A percentile compares a stretch with the other conserved stretches of the same genome.
Conservation (phyloP, 2,797 vertebrate genomes). For the Macrochelys suwanniensis region DNA sequence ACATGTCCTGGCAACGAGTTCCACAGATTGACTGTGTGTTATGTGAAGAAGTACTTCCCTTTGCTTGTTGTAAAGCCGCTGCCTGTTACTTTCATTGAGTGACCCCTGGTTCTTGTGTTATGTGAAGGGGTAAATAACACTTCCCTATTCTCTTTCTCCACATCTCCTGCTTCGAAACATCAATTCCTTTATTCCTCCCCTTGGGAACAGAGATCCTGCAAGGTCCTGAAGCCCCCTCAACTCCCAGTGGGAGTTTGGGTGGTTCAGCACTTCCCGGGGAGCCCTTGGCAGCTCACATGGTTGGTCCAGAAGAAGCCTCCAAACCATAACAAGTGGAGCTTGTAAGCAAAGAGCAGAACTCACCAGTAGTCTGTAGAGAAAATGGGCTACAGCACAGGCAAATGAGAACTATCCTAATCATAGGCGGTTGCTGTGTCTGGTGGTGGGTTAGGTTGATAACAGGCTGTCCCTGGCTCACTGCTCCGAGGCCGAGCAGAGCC, state of each 20-base stretch:
- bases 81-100: not conserved
- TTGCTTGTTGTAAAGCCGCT: not conserved
- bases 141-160: not conserved
- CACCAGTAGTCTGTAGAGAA: not conserved
- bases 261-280: not conserved
- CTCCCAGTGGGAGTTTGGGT: not conserved
- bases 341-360: not conserved
- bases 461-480: not conserved
- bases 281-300: not conserved
- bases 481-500: not conserved
- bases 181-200: not conserved
- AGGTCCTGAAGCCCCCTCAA: not conserved
- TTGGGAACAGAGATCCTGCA: not conserved
- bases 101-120: not conserved
- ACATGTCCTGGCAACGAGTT: not conserved
- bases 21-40: not conserved
- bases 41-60: not conserved
- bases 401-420: not conserved
- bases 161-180: not conserved
- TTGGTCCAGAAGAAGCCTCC: not conserved
- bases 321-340: not conserved
- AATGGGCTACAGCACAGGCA: not conserved
- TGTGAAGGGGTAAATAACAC: not conserved
- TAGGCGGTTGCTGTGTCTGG: not conserved
- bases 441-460: conserved; percentile 24